Conservation (phyloP, 2,797 vertebrate genomes). For the Catharus ustulatus region DNA sequence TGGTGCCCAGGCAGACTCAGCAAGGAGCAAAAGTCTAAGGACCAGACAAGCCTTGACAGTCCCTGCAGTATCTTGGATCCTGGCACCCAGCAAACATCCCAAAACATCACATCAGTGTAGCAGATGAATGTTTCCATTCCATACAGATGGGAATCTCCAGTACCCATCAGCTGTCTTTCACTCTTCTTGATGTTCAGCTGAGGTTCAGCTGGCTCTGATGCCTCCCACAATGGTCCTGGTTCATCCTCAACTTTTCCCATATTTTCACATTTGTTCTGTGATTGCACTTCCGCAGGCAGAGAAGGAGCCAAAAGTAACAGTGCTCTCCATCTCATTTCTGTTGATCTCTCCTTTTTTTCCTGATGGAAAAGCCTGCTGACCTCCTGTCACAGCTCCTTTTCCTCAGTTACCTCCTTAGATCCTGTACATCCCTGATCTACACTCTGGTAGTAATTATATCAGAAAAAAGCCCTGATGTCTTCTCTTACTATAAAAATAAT, state of each 20-base stretch:
- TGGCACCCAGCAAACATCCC: background rate
- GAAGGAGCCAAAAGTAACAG: background rate
- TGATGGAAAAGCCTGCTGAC: background rate
- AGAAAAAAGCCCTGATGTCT: background rate
- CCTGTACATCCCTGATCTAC: background rate
- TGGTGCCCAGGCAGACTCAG: background rate
- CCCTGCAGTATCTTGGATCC: background rate
- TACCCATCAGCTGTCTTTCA: background rate
- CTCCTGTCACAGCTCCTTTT: background rate
- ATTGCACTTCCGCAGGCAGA: background rate
- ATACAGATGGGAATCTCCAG: background rate
- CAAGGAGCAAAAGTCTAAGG: background rate
- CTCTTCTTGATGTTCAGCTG: background rate
- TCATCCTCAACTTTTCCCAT: background rate
- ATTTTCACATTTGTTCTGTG: background rate
- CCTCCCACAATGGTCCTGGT: background rate
- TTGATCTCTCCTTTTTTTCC: background rate
- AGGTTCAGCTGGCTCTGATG: background rate
- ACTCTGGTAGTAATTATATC: too few species aligned
- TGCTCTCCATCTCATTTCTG: background rate
- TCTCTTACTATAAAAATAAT: background rate
- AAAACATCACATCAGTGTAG: background rate
- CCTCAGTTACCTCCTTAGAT: background rate
- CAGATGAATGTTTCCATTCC: background rate
- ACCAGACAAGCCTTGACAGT: background rate